phyloP scores from a whole-genome alignment of 2,113 vertebrate species.

The Cariama cristata region DNA sequence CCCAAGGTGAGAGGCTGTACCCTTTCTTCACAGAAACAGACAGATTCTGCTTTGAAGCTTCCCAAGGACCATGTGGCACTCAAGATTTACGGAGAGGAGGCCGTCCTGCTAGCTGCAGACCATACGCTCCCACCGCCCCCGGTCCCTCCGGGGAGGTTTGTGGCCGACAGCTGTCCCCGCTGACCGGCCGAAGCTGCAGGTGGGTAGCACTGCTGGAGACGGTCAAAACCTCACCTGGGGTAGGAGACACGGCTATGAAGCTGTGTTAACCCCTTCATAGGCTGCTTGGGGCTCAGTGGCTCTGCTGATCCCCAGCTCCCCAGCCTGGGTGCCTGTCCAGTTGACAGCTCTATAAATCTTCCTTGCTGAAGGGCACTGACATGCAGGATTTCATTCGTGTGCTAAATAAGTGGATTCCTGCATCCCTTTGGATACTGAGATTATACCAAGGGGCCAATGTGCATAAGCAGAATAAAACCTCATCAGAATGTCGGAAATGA shows the following conservation, averaged over 20 bases:
- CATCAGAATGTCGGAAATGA: rapidly evolving
- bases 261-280: not conserved
- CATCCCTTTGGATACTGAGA: not conserved
- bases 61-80: rapidly evolving
- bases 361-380: not conserved
- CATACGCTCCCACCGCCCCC: not conserved
- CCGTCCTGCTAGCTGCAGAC: not conserved
- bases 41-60: not conserved
- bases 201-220: rapidly evolving
- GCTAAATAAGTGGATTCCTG: not conserved
- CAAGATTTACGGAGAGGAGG: rapidly evolving
- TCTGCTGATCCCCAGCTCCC: not conserved
- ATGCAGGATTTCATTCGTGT: not conserved
- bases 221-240: not conserved
- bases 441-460: not conserved
- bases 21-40: not conserved
- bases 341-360: not conserved
- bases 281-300: rapidly evolving
- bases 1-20: not conserved
- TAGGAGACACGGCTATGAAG: rapidly evolving
- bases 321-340: not conserved
- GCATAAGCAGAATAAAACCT: not conserved
- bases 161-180: not conserved
- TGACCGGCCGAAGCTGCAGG: not conserved
- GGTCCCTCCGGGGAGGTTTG: rapidly evolving